These are phyloP conservation scores for Corapipo altera DNA, from an alignment of 2,113 vertebrate genomes.

Conservation along the genomic window DNA sequence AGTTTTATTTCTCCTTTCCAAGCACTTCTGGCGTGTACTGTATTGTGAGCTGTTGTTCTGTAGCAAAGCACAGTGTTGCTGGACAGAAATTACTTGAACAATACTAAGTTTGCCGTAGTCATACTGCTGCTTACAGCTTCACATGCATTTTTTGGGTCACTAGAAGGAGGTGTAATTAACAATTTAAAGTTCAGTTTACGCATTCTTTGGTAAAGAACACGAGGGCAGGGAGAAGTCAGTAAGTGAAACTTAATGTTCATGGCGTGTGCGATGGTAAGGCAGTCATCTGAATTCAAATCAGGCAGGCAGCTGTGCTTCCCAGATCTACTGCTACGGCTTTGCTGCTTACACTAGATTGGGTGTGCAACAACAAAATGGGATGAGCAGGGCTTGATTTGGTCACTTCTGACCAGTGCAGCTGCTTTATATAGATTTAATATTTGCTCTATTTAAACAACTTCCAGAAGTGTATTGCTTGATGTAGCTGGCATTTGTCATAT, in stretches of 20 bases:
- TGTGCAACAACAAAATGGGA: not conserved
- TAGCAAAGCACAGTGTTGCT: not conserved
- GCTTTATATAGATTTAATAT: not conserved
- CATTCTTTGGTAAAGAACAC: not conserved
- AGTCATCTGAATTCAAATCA: not conserved
- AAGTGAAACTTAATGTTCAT: not conserved
- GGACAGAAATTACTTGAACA: not conserved
- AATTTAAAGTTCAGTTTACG: not conserved
- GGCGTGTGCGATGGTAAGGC: not conserved
- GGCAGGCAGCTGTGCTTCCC: not conserved
- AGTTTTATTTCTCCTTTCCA: not conserved
- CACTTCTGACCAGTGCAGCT: not conserved
- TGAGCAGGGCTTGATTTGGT: not conserved
- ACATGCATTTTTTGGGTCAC: not conserved
- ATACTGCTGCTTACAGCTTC: not conserved
- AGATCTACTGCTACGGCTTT: not conserved
- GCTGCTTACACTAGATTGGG: not conserved
- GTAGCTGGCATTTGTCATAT: not conserved
- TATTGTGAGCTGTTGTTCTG: not conserved
- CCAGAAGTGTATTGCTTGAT: not conserved
- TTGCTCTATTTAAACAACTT: not conserved
- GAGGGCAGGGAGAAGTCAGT: not conserved
- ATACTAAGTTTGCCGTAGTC: not conserved
- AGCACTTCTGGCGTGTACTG: not conserved
- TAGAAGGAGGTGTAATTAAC: not conserved